Evolutionary conservation across 2,888 invertebrate genomes (phyloP).

Genomic region (Allygus modestus): DNA sequence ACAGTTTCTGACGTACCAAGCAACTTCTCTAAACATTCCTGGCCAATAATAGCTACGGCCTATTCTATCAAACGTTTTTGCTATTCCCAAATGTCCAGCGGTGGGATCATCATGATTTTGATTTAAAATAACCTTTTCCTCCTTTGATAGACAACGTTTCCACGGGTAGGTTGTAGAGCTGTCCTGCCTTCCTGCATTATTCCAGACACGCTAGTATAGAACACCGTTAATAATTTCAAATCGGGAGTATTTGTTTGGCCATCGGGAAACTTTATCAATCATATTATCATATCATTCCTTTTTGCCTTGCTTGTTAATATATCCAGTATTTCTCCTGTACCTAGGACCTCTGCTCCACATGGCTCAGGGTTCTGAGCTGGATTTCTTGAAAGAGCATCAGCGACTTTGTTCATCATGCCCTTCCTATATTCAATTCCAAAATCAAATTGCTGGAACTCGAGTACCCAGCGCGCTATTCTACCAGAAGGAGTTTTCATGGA

Average conservation of each 20-base stretch:
- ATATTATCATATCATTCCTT: background rate
- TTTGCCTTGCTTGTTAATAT: too few species aligned
- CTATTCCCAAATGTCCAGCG: slow-evolving; percentile 62
- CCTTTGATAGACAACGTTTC: background rate
- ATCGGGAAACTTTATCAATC: background rate
- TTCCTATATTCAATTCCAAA: too few species aligned
- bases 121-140: background rate
- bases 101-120: slow-evolving; percentile 61
- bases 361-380: background rate
- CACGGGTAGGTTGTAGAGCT: background rate
- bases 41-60: slow-evolving; percentile 57
- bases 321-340: background rate
- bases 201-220: background rate
- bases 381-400: too few species aligned
- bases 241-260: background rate
- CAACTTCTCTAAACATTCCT: slow-evolving; percentile 12
- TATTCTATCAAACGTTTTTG: slow-evolving; percentile 62
- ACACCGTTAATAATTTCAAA: background rate
- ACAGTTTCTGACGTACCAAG: background rate
- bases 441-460: too few species aligned
- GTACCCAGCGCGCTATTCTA: too few species aligned
- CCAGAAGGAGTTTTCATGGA: too few species aligned
- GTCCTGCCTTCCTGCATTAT: background rate
- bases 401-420: too few species aligned
- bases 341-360: background rate